Base-by-base conservation (phyloP, 2,888 invertebrate species). In the Zele albiditarsus region DNA sequence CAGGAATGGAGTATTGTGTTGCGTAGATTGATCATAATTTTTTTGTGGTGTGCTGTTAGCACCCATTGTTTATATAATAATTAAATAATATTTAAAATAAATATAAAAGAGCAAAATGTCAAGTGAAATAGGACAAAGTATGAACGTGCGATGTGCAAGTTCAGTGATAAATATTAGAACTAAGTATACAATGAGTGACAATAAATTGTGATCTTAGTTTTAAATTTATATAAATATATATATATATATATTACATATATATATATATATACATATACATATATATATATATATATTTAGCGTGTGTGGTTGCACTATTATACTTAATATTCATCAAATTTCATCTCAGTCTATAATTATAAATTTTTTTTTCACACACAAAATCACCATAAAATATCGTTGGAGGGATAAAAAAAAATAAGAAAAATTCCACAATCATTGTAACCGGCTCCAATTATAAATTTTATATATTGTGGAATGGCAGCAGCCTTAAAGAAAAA, bases 401-500 rank as follows among this genome's bases (percentile, higher is more conserved):
- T 16, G n/a, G 16, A 16, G 46, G 16, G n/a, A 46, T n/a, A 46
- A n/a, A 16, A 16, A 46, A 46, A 62, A 38, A 74, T 49, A 58
- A 67, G 16, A 38, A 3, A 3, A 14, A 2, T 8, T 23, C 38
- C 5, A 38, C n/a, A 38, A 65, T 28, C 6, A 42, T 46, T 67
- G 27, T 49, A 65, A 53, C 23, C 53, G 20, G 58, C 20, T 66
- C 2, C 27, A 73, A 75, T 57, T 46, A 69, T 46, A 46, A n/a
- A n/a, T 53, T 38, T 12, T 12, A 38, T 72, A 71, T 20, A 58
- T 63, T 63, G 76, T 78, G 80, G 80, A 86, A 92, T 92, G 92
- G 91, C 92, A 90, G 90, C 89, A 85, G 90, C 91, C 83, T 83
- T 91, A 81, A 91, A 91, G 87, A 90, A 91, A 84, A 91, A 90